Evolutionary conservation across 2,113 vertebrate genomes (phyloP), one percentile per base, ranked within the genome.

Genomic region (Henicopernis longicauda): DNA sequence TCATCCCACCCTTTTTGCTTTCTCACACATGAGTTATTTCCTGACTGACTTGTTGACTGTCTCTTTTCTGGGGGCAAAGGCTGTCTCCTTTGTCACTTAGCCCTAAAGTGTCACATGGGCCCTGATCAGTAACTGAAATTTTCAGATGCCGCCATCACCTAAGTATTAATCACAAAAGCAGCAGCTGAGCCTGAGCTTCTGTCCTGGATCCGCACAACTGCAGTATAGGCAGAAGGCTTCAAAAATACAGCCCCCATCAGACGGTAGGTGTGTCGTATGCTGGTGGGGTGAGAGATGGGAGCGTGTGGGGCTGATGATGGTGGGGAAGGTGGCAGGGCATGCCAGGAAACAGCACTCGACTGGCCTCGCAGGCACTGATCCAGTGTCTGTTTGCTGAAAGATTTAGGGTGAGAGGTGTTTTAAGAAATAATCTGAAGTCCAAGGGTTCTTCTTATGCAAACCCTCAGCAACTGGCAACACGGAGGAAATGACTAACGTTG

Each of bases 391-490:
- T 93, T 95, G 90, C 88, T 52, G 79, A 96, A 83, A 93, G 90
- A 78, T 95, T 86, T 94, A 71, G 34, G 70, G 63, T 0, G 1
- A 94, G 90, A 90, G 79, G 76, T 58, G 63, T 94, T 96, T 94
- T 94, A 97, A 97, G 95, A 97, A 96, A 93, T 59, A 83, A 95
- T 86, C 92, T 96, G 95, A 94, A 96, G 96, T 96, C 97, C 95
- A 95, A 97, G 96, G 95, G 96, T 96, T 83, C 79, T 88, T 96
- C 90, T 94, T 97, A 81, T 95, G 96, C 95, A 96, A 97, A 96
- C 92, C 91, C 49, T 86, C 82, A 80, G 93, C 96, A 96, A 95
- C 96, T 97, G 96, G 94, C 95, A 96, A 85, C 9, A 4, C 0
- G 8, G 88, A 97, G 85, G 92, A 97, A 97, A 96, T 94, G 71